Conservation (phyloP, 2,113 vertebrate genomes). For the Gorilla gorilla region DNA sequence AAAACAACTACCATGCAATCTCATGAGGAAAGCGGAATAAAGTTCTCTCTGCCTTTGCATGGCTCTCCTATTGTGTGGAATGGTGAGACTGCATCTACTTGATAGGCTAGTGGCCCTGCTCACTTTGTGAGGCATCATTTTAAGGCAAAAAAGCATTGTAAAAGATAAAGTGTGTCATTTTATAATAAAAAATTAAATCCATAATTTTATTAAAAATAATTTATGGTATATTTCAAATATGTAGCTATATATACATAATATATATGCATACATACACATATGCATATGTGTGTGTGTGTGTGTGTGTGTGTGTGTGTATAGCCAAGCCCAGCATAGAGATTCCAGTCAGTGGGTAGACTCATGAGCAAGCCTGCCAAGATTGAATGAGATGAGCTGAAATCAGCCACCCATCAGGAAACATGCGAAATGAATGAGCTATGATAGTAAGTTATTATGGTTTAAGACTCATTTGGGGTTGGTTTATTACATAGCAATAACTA, state of each 20-base stretch:
- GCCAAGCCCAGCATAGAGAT: not conserved
- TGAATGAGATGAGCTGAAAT: not conserved
- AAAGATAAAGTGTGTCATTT: not conserved
- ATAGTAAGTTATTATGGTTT: not conserved
- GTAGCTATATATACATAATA: not conserved
- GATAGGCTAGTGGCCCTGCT: not conserved
- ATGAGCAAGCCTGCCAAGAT: not conserved
- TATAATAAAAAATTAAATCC: slow-evolving; percentile 16
- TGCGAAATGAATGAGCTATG: not conserved
- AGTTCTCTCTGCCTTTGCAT: not conserved
- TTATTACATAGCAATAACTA: not conserved
- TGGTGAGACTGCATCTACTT: not conserved
- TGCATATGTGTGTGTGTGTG: not conserved
- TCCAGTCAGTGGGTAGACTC: not conserved
- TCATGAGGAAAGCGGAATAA: not conserved
- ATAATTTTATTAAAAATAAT: not conserved
- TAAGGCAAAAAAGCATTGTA: not conserved
- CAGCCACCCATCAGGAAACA: not conserved
- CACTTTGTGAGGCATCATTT: not conserved
- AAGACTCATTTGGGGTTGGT: not conserved
- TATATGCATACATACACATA: not conserved
- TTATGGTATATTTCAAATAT: not conserved
- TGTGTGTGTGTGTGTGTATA: not conserved
- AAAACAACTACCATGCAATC: not conserved
- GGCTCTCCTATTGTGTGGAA: not conserved